Evolutionary conservation across 2,797 vertebrate genomes (phyloP).

Genomic region (Rhinogobio ventralis): DNA sequence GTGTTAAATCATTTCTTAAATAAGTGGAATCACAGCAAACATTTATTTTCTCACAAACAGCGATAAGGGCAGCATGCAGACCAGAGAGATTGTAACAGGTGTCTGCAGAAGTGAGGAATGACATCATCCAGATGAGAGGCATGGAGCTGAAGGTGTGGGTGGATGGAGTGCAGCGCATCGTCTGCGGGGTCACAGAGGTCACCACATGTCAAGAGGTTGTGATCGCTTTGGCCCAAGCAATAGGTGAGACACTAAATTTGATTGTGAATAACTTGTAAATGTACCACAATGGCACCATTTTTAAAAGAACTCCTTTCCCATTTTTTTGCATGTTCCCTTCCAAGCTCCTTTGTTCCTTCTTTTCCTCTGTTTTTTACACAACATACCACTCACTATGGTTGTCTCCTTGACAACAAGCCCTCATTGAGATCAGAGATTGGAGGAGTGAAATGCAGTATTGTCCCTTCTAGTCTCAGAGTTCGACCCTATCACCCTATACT

Average conservation of each 20-base stretch:
- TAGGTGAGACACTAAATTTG: constrained; percentile 80
- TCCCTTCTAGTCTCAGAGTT: constrained; percentile 33
- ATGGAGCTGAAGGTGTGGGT: constrained; percentile 99
- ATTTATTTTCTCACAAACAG: constrained; percentile 51
- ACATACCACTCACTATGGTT: constrained; percentile 29
- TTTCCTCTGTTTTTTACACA: constrained; percentile 15
- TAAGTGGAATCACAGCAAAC: constrained; percentile 35
- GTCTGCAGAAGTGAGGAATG: constrained; percentile 71
- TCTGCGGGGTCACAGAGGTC: constrained; percentile 96
- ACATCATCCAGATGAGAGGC: constrained; percentile 77
- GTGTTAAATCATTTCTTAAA: not conserved
- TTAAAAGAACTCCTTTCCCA: not conserved
- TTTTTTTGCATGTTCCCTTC: constrained; percentile 1
- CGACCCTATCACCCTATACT: constrained; percentile 13
- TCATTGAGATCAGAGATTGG: constrained; percentile 42
- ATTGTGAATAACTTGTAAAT: not conserved
- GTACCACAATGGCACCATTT: not conserved
- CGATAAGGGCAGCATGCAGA: constrained; percentile 44
- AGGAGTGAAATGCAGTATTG: constrained; percentile 46
- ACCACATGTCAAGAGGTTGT: constrained; percentile 99
- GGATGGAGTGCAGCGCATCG: constrained; percentile 95
- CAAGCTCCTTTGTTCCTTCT: not conserved
- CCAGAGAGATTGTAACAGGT: constrained; percentile 48
- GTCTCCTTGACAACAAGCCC: constrained; percentile 52
- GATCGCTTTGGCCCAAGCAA: constrained; percentile 96